A percentile compares a stretch with the other conserved stretches of the same genome.
Evolutionary conservation across 2,888 invertebrate genomes (phyloP).

Genomic region (Phaedon cochleariae): DNA sequence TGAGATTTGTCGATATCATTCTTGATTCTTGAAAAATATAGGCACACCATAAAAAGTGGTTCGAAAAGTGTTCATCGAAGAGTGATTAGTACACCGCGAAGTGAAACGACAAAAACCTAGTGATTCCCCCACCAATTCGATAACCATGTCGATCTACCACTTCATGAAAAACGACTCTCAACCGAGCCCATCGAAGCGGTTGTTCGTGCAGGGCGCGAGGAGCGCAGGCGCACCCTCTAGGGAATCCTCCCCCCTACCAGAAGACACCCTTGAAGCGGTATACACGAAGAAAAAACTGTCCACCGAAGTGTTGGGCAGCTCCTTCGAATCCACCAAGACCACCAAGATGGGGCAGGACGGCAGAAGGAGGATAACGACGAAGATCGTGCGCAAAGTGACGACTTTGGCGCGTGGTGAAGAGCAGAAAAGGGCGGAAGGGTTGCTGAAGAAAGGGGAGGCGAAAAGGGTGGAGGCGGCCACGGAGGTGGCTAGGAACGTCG

Average conservation of each 20-base stretch:
- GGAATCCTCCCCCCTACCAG: conserved; percentile 58
- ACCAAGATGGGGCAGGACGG: conserved; percentile 82
- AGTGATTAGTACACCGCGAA: too few relatives aligned
- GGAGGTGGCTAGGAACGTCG: conserved; percentile 66
- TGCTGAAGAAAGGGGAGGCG: conserved; percentile 67
- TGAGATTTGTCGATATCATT: too few relatives aligned
- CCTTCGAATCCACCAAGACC: conserved; percentile 84
- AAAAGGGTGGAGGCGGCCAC: conserved; percentile 68
- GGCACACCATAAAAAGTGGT: too few relatives aligned
- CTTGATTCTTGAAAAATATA: too few relatives aligned
- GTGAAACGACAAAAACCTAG: too few relatives aligned
- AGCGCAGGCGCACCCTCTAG: too few relatives aligned
- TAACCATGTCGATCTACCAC: conserved; percentile 70
- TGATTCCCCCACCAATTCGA: conserved; percentile 4
- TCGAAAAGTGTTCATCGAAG: too few relatives aligned
- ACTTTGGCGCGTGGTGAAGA: conserved; percentile 89
- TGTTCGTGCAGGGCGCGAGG: conserved; percentile 77
- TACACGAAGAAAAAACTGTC: conserved; percentile 83
- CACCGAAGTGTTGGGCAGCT: conserved; percentile 86
- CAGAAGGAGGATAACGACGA: conserved; percentile 83
- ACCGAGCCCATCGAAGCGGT: conserved; percentile 67
- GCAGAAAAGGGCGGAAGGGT: conserved; percentile 75
- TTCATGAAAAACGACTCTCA: conserved; percentile 74
- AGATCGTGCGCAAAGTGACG: conserved; percentile 88
- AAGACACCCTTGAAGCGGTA: conserved; percentile 71